Evolutionary conservation across 1,140 invertebrate genomes (phyloP).

Genomic region (Archegozetes longisetosus): DNA sequence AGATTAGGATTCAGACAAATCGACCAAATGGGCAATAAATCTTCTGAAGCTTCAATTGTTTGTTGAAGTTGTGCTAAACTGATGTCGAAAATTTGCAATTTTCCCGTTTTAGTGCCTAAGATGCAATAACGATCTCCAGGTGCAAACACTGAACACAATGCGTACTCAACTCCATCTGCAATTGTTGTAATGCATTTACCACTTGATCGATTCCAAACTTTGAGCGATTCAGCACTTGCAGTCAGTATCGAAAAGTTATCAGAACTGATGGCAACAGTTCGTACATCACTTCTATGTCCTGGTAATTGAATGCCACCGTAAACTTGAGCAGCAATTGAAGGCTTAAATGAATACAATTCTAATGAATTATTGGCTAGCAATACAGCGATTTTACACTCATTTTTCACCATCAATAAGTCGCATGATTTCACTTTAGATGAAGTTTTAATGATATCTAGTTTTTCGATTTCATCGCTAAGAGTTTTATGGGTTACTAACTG

Average conservation of each 20-base stretch:
- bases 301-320: conserved; percentile 27
- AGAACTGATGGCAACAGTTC: conserved; percentile 70
- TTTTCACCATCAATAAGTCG: conserved; percentile 45
- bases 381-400: conserved; percentile 30
- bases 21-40: conserved; percentile 47
- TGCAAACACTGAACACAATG: conserved; percentile 58
- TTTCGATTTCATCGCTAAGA: conserved; percentile 49
- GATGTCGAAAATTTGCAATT: conserved; percentile 72
- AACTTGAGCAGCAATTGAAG: not conserved
- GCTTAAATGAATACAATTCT: conserved; percentile 21
- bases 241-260: conserved; percentile 62
- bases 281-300: conserved; percentile 78
- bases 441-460: conserved; percentile 46
- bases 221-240: conserved; percentile 65
- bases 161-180: conserved; percentile 39
- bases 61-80: conserved; percentile 49
- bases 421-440: conserved; percentile 50
- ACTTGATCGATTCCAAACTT: conserved; percentile 78
- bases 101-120: conserved; percentile 70
- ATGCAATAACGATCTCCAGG: conserved; percentile 82
- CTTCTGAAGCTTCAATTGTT: conserved; percentile 49
- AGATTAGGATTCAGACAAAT: conserved; percentile 53
- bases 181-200: conserved; percentile 66
- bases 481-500: conserved; percentile 19
- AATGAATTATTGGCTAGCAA: conserved; percentile 35